Evolutionary conservation across 2,797 vertebrate species (phyloP), one percentile per base, ranked within the genome.

Genomic region (Hephaestus fuliginosus): DNA sequence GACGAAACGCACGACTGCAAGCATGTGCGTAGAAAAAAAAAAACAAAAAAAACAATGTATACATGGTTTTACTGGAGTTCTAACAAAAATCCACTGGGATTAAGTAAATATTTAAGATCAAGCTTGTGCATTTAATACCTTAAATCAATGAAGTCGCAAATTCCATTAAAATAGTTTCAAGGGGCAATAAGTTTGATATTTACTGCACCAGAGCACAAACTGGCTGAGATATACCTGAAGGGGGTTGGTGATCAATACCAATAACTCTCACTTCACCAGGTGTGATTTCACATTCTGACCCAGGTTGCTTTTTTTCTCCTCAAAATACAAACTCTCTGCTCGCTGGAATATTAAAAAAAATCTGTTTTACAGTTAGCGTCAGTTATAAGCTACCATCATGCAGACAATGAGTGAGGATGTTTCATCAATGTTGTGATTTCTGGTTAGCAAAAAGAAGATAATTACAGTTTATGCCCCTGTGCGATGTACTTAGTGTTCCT

Each of bases 231-330:
- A 39, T 18, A 86, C 63, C 67, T 68, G 67, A n/a, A 60, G 69
- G 67, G 14, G 36, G 10, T 36, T 61, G 7, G 64, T 63, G 73
- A 87, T 87, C 90, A 57, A 89, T 88, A 89, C 56, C 67, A 85
- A 84, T 86, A 84, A 81, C 66, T 74, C 66, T 76, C 64, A 60
- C 75, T 86, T 71, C 57, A 80, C 57, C 51, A 56, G 66, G 72
- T 87, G 62, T n/a, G 49, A 81, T 75, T 78, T 84, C 51, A 74
- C 57, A 77, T 63, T 71, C 56, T 81, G 76, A 76, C 55, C 70
- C 33, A 12, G 2, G 20, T 15, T 56, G 51, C 39, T 49, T 67
- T 69, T 70, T 66, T 33, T 33, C 3, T 3, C 30, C 30, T 9
- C 36, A 11, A n/a, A 69, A 43, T 7, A 58, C 65, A 48, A 77